Conservation (phyloP, 2,888 invertebrate species). For the Tethea ocularis region DNA sequence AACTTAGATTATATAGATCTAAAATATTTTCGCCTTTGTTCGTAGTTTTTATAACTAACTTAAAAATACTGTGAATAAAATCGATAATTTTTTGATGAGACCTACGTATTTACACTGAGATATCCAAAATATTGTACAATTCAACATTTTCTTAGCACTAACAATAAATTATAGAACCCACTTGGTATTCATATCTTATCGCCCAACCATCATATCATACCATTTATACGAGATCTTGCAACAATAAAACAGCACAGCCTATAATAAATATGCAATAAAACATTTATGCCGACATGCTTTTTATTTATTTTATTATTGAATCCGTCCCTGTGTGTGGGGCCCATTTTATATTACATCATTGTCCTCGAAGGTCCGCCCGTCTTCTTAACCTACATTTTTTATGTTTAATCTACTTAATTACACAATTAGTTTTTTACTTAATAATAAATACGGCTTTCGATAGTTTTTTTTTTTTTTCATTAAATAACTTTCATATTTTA, state of each 20-base stretch:
- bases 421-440: constrained; percentile 13
- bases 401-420: constrained; percentile 24
- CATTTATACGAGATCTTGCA: neutral
- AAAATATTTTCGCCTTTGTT: too few species aligned
- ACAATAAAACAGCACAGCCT: neutral
- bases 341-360: constrained; percentile 36
- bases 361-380: constrained; percentile 39
- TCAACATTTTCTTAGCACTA: too few species aligned
- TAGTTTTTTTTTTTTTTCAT: too few species aligned
- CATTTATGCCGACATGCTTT: constrained; percentile 15
- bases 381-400: constrained; percentile 40
- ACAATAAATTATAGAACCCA: neutral
- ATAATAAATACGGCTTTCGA: too few species aligned
- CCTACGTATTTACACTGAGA: too few species aligned
- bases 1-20: too few species aligned
- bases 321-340: constrained; percentile 36
- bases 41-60: too few species aligned
- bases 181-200: neutral
- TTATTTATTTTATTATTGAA: constrained; percentile 11
- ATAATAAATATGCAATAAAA: constrained; percentile 11
- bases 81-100: too few species aligned
- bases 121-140: too few species aligned
- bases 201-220: neutral
- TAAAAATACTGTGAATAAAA: too few species aligned
- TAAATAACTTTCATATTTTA: too few species aligned